Conservation (phyloP, 2,888 invertebrate genomes). For the Drosophila vallismaia region DNA sequence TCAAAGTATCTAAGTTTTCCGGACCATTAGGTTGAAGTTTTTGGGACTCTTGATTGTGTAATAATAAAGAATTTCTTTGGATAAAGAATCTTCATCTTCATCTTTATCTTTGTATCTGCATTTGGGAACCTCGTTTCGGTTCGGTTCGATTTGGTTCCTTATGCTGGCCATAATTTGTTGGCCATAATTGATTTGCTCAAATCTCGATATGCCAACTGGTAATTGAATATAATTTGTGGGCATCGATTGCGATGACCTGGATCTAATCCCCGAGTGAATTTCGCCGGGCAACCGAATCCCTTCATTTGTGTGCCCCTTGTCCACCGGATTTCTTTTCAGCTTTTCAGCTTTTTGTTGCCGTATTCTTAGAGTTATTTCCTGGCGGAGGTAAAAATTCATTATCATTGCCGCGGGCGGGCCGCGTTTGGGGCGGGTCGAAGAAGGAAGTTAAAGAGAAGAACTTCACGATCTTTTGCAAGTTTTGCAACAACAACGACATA, state of each 20-base stretch:
- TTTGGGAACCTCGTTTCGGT: not conserved
- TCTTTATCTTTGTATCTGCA: not conserved
- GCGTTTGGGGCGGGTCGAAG: not conserved
- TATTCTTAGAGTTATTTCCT: slow-evolving; percentile 21
- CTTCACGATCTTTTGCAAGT: slow-evolving; percentile 42
- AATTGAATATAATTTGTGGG: slow-evolving; percentile 77
- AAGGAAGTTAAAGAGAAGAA: slow-evolving; percentile 22
- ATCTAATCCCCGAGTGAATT: slow-evolving; percentile 31
- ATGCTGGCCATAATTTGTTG: slow-evolving; percentile 33
- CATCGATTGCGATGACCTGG: slow-evolving; percentile 46
- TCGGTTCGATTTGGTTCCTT: slow-evolving; percentile 7
- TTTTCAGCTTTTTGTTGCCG: slow-evolving; percentile 1
- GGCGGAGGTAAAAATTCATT: slow-evolving; percentile 54
- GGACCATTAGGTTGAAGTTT: slow-evolving; percentile 5
- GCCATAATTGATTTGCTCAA: slow-evolving; percentile 69
- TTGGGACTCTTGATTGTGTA: slow-evolving; percentile 1
- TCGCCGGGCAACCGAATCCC: slow-evolving; percentile 19
- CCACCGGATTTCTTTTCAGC: too few species aligned
- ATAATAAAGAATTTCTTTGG: not conserved
- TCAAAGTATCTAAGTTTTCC: slow-evolving; percentile 16
- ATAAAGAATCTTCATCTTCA: not conserved
- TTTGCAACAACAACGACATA: slow-evolving; percentile 31
- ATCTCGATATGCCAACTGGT: slow-evolving; percentile 72
- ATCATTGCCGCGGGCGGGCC: slow-evolving; percentile 41
- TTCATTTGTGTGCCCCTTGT: slow-evolving; percentile 26